Evolutionary conservation across 2,797 vertebrate species (phyloP), one percentile per base, ranked within the genome.

Genomic region (Emys orbicularis): DNA sequence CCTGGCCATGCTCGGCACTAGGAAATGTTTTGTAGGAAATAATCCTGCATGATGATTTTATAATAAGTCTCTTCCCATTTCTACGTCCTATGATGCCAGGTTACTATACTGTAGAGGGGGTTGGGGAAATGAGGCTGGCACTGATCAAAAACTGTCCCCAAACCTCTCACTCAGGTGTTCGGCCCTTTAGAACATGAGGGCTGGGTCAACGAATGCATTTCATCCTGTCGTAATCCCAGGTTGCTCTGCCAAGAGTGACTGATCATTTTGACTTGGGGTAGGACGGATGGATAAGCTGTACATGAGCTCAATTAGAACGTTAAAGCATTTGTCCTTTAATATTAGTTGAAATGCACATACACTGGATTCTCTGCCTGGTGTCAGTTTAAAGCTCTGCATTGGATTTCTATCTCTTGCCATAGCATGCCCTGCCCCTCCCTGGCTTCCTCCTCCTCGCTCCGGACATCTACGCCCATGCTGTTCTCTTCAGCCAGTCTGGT

Each of bases 401-500:
- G 47, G 2, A 57, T 93, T 61, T 83, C 29, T 76, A 3, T 90
- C 86, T 89, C 65, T 90, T 86, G 21, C 96, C 86, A 68, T 93
- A 99, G 99, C 99, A 99, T 1, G 99, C 98, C 2, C 97, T 99
- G 86, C 99, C 99, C 1, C 98, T 99, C 83, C 99, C 99, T 0
- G 99, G 99, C 6, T 99, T 99, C 97, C 98, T 99, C 90, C 99
- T 99, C 37, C 97, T 99, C 76, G 99, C 99, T 54, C 98, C 99
- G 19, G 97, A 99, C 97, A 99, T 99, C 97, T 99, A 99, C 98
- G 98, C 98, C 50, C 99, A 99, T 7, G 98, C 97, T 1, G 56
- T 99, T 93, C 98, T 99, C 94, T 99, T 99, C 98, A 99, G 80
- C 97, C 98, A 99, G 92, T 99, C 99, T 12, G 98, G 99, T 99